A percentile compares a stretch with the other conserved stretches of the same genome.
Evolutionary conservation across 2,888 invertebrate species (phyloP).

Genomic region (Tetragonisca angustula): DNA sequence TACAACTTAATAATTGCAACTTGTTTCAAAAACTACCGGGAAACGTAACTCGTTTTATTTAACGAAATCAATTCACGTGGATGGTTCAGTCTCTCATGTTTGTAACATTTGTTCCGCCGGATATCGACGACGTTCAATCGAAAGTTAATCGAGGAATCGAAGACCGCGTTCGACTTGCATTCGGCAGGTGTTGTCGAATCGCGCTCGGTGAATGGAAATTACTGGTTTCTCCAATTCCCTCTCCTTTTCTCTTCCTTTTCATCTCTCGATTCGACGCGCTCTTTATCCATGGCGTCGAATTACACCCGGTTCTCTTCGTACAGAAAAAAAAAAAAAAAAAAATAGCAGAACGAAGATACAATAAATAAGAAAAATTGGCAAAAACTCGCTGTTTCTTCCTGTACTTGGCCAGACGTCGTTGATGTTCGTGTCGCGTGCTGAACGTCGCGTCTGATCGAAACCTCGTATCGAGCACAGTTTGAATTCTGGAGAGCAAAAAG

Average conservation of each 20-base stretch:
- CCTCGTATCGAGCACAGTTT: slow-evolving; percentile 61
- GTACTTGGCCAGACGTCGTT: background rate
- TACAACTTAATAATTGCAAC: slow-evolving; percentile 14
- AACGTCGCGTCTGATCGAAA: slow-evolving; percentile 8
- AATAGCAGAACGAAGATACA: slow-evolving; percentile 5
- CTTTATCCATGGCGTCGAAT: slow-evolving; percentile 29
- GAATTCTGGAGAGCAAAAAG: slow-evolving; percentile 57
- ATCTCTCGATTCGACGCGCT: slow-evolving; percentile 36
- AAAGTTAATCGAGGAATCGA: slow-evolving; percentile 8
- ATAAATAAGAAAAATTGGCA: slow-evolving; percentile 46
- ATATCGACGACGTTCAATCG: background rate
- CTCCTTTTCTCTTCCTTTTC: slow-evolving; percentile 43
- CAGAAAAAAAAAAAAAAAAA: background rate
- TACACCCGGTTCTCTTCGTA: slow-evolving; percentile 10
- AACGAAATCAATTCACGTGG: background rate
- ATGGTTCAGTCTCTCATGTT: background rate
- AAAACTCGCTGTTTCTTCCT: background rate
- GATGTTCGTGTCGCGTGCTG: slow-evolving; percentile 1
- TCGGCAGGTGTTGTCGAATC: slow-evolving; percentile 72
- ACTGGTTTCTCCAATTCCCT: slow-evolving; percentile 69
- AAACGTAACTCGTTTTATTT: background rate
- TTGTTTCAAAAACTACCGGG: background rate
- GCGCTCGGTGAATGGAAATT: slow-evolving; percentile 72
- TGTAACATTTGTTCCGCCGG: background rate
- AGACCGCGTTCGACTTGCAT: slow-evolving; percentile 38